Percentiles rank a stretch among this genome's conserved stretches.
Conservation (phyloP, 1,140 invertebrate species). For the Scaptomyza pallida region DNA sequence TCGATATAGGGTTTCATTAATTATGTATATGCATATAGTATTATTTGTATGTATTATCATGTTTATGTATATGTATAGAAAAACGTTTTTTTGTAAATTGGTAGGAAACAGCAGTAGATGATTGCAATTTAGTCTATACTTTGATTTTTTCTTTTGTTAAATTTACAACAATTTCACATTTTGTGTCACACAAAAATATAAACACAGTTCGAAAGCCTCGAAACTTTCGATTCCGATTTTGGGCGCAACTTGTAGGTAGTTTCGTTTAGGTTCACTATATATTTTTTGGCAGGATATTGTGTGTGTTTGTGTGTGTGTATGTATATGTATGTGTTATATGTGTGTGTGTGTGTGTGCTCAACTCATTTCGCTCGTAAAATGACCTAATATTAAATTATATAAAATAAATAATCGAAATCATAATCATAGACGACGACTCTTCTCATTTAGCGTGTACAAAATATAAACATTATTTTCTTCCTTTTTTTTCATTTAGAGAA, state of each 20-base stretch:
- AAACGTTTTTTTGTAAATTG: constrained; percentile 37
- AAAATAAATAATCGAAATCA: constrained; percentile 81
- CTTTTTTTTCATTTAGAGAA: constrained; percentile 54
- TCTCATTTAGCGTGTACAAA: constrained; percentile 50
- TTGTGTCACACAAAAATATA: constrained; percentile 50
- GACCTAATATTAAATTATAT: constrained; percentile 79
- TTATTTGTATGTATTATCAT: constrained; percentile 42
- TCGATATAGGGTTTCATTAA: constrained; percentile 27
- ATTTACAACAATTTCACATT: constrained; percentile 73
- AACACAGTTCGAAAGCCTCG: constrained; percentile 32
- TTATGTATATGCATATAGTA: constrained; percentile 39
- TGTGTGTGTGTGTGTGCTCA: constrained; percentile 26
- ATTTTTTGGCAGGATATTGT: constrained; percentile 78
- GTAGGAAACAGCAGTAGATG: constrained; percentile 50
- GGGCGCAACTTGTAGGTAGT: constrained; percentile 66
- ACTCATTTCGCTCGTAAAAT: constrained; percentile 67
- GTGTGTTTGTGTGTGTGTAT: constrained; percentile 30
- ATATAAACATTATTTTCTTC: constrained; percentile 54
- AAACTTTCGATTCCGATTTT: constrained; percentile 41
- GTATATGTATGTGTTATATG: constrained; percentile 31
- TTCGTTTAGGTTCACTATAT: constrained; percentile 74
- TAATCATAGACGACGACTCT: constrained; percentile 62
- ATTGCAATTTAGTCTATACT: constrained; percentile 73
- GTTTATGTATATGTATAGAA: constrained; percentile 40
- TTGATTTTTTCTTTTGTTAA: constrained; percentile 54